phyloP scores from a whole-genome alignment of 2,888 invertebrate genomes.

The Ypsolopha sequella region DNA sequence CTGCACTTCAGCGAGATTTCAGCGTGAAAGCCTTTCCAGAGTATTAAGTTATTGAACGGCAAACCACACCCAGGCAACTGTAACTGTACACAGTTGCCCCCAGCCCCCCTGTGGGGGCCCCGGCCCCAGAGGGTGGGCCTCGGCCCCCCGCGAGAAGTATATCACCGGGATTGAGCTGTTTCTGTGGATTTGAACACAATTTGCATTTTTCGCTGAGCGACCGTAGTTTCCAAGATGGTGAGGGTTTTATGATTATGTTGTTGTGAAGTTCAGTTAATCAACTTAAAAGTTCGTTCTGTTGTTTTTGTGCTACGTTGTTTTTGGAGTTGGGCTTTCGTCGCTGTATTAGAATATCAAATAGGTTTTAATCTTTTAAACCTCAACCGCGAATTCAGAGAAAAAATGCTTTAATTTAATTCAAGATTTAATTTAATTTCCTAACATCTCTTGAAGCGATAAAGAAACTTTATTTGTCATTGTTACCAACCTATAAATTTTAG shows the following conservation, averaged over 20 bases:
- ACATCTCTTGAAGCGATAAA: no score
- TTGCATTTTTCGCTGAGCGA: slow-evolving; percentile 32
- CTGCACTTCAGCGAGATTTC: slow-evolving; percentile 56
- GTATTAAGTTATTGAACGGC: slow-evolving; percentile 72
- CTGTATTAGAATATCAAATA: not conserved
- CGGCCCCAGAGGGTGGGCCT: slow-evolving; percentile 5
- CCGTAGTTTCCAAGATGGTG: slow-evolving; percentile 7
- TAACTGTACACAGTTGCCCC: slow-evolving; percentile 53
- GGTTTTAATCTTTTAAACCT: not conserved
- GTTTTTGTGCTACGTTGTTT: not conserved
- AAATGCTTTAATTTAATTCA: no score
- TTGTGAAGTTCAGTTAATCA: not conserved
- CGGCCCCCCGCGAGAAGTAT: slow-evolving; percentile 10
- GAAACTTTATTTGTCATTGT: no score
- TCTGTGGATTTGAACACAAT: slow-evolving; percentile 32
- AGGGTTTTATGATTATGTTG: not conserved
- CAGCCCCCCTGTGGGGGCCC: slow-evolving; percentile 15
- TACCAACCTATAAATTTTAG: no score
- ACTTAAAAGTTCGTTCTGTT: not conserved
- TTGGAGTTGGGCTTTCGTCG: not conserved
- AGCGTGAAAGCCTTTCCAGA: slow-evolving; percentile 68
- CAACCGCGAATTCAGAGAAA: no score
- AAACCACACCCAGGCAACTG: slow-evolving; percentile 68
- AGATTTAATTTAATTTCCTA: no score
- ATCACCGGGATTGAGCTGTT: slow-evolving; percentile 22